phyloP scores from a whole-genome alignment of 2,113 vertebrate species.

The Tauraco erythrolophus region DNA sequence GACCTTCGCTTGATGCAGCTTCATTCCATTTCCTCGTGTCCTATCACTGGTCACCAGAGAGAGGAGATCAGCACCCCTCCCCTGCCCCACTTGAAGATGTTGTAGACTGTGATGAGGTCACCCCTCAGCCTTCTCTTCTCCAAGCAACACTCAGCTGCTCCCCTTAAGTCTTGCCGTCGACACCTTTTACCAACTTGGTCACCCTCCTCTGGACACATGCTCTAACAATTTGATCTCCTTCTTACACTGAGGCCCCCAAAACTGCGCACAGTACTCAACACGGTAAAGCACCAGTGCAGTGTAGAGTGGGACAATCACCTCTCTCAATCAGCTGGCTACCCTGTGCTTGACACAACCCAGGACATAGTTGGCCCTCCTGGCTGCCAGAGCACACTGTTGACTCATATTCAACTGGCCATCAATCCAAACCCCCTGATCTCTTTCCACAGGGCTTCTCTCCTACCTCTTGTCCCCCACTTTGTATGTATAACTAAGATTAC shows the following conservation, averaged over 20 bases:
- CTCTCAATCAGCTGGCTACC: rapidly evolving
- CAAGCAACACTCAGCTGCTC: no score
- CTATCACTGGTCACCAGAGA: rapidly evolving
- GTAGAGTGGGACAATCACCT: not conserved
- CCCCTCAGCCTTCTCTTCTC: no score
- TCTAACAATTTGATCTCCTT: not conserved
- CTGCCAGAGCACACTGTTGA: not conserved
- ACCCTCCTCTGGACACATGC: no score
- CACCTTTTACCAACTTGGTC: no score
- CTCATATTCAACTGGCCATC: rapidly evolving
- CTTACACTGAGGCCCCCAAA: not conserved
- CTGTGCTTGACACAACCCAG: not conserved
- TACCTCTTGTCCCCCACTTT: rapidly evolving
- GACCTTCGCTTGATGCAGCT: not conserved
- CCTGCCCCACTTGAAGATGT: not conserved
- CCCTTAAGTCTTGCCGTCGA: no score
- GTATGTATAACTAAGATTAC: not conserved
- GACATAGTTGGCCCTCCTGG: not conserved
- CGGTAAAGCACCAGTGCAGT: not conserved
- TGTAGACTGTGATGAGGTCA: rapidly evolving
- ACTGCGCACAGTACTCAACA: rapidly evolving
- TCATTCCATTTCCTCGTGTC: not conserved
- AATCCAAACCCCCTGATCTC: not conserved
- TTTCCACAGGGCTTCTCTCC: not conserved
- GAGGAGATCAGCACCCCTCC: not conserved